Evolutionary conservation across 2,888 invertebrate genomes (phyloP).

Genomic region (Siphlonurus alternatus): DNA sequence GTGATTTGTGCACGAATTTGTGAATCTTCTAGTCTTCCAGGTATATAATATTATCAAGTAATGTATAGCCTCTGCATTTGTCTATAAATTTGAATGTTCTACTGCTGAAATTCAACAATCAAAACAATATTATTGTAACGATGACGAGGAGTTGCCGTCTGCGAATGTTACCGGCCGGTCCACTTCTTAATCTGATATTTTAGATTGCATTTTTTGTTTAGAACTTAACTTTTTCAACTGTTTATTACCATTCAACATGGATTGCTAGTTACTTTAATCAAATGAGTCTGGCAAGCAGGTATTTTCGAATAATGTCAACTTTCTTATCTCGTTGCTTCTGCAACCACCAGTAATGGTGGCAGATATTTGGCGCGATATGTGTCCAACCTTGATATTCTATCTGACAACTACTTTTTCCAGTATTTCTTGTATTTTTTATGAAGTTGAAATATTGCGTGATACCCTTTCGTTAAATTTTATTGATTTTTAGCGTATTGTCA

Average conservation of each 20-base stretch:
- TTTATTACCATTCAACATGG: no score
- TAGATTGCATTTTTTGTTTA: no score
- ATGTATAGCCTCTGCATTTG: not conserved
- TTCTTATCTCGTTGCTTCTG: not conserved
- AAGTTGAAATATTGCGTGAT: no score
- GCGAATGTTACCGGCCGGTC: not conserved
- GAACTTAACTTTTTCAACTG: no score
- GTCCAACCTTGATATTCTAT: not conserved
- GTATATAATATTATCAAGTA: not conserved
- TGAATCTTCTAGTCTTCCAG: not conserved
- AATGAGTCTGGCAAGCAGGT: not conserved
- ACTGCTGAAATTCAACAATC: not conserved
- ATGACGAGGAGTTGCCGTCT: not conserved
- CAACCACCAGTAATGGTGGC: not conserved
- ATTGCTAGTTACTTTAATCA: no score
- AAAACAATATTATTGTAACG: not conserved
- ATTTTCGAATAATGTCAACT: not conserved
- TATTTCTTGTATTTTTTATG: no score
- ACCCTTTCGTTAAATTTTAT: no score
- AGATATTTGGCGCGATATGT: not conserved
- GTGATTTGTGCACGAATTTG: not conserved
- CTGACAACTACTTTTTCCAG: not conserved
- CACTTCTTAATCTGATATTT: no score
- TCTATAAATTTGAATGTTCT: not conserved
- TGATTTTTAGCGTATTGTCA: no score